Percentiles rank a stretch among this genome's conserved stretches.
Evolutionary conservation across 2,888 invertebrate species (phyloP).

Genomic region (Euphydryas editha): DNA sequence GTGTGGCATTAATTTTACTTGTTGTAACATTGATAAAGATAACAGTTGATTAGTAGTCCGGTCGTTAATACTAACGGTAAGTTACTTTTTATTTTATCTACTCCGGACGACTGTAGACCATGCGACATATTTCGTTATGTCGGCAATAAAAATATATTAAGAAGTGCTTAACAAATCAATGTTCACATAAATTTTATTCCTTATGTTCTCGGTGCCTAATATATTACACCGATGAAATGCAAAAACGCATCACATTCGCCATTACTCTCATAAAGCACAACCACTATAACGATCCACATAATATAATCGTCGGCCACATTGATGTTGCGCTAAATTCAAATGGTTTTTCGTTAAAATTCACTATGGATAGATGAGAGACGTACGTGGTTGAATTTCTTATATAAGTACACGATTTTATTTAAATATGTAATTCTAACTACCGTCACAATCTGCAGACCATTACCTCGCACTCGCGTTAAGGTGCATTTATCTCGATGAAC

Average conservation of each 20-base stretch:
- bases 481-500: constrained; percentile 52
- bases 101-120: constrained; percentile 42
- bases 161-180: constrained; percentile 35
- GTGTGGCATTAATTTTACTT: constrained; percentile 52
- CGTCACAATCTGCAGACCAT: constrained; percentile 52
- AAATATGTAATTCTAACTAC: constrained; percentile 55
- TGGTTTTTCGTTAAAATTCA: constrained; percentile 45
- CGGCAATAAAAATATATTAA: constrained; percentile 37
- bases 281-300: constrained; percentile 11
- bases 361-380: constrained; percentile 36
- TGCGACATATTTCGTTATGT: constrained; percentile 17
- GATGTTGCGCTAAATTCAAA: constrained; percentile 42
- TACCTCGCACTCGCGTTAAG: constrained; percentile 55
- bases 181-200: constrained; percentile 43
- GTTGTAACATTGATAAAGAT: constrained; percentile 58
- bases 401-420: constrained; percentile 46
- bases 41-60: constrained; percentile 59
- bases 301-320: constrained; percentile 27
- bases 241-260: constrained; percentile 28
- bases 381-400: constrained; percentile 43
- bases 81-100: constrained; percentile 56
- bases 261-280: constrained; percentile 19
- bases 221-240: constrained; percentile 34
- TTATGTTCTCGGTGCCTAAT: constrained; percentile 40
- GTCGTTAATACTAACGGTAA: constrained; percentile 49